Conservation (phyloP, 2,888 invertebrate species). For the Scaptomyza caliginosa region DNA sequence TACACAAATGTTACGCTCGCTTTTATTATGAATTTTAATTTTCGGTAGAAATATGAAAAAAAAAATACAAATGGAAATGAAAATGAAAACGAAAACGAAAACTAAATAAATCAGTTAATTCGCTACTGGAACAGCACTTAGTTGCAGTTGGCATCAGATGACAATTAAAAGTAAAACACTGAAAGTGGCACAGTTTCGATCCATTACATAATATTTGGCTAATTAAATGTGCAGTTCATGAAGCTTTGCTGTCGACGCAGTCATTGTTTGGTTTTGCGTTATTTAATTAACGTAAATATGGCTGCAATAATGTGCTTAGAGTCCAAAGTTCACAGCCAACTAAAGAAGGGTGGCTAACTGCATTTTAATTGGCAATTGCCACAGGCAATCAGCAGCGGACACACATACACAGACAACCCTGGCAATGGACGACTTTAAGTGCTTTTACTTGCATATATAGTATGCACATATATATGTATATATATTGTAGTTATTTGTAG, state of each 20-base stretch:
- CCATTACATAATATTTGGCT: constrained; percentile 14
- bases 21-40: constrained; percentile 34
- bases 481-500: not conserved
- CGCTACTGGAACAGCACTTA: not conserved
- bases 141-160: not conserved
- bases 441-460: not conserved
- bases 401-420: constrained; percentile 4
- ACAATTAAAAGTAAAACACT: not conserved
- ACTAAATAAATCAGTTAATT: not conserved
- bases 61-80: not conserved
- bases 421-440: constrained; percentile 2
- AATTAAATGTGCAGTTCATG: constrained; percentile 20
- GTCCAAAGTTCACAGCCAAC: not conserved
- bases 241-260: not conserved
- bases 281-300: constrained; percentile 48
- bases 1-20: constrained; percentile 25
- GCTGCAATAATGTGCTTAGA: constrained; percentile 26
- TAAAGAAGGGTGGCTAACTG: constrained; percentile 27
- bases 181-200: not conserved
- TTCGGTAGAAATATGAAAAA: constrained; percentile 5
- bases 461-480: not conserved
- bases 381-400: constrained; percentile 40
- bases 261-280: constrained; percentile 2
- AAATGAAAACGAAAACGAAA: not conserved
- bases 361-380: constrained; percentile 57